A percentile compares a stretch with the other conserved stretches of the same genome.
phyloP scores from a whole-genome alignment of 2,888 invertebrate species.

The Geotrupes spiniger region DNA sequence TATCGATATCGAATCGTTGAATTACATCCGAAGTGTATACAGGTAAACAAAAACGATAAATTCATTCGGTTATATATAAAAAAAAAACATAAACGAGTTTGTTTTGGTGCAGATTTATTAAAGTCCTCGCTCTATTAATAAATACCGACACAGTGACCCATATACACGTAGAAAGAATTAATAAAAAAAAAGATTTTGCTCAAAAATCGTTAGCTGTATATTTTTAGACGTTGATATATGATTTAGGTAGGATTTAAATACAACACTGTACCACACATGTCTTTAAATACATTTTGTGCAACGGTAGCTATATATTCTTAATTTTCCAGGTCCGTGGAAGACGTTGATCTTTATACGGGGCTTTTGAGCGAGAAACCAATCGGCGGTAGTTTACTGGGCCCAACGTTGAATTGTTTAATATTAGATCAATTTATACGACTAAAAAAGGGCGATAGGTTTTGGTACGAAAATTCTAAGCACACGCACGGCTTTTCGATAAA shows the following conservation, averaged over 20 bases:
- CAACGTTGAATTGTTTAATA: slow-evolving; percentile 80
- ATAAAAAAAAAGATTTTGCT: too few species aligned
- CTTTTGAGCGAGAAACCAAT: slow-evolving; percentile 76
- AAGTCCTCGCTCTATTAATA: too few species aligned
- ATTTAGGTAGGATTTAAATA: too few species aligned
- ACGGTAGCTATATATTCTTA: neutral
- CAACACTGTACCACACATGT: too few species aligned
- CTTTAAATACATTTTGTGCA: neutral
- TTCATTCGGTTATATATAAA: neutral
- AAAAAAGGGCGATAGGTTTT: slow-evolving; percentile 80
- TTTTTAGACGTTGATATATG: too few species aligned
- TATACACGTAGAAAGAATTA: neutral
- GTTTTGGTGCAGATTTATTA: too few species aligned
- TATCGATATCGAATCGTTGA: slow-evolving; percentile 63
- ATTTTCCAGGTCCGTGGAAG: slow-evolving; percentile 63
- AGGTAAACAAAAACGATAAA: slow-evolving; percentile 54
- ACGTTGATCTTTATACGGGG: slow-evolving; percentile 87
- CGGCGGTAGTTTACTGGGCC: slow-evolving; percentile 73
- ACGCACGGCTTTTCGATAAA: slow-evolving; percentile 67
- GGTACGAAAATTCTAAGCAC: slow-evolving; percentile 84
- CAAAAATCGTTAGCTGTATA: too few species aligned
- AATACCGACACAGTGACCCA: slow-evolving; percentile 1
- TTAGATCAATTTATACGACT: slow-evolving; percentile 81
- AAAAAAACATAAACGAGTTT: neutral
- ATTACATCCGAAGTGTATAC: slow-evolving; percentile 64